Percentiles rank a stretch among this genome's conserved stretches.
Evolutionary conservation across 2,888 invertebrate genomes (phyloP).

Genomic region (Thymelicus acteon): DNA sequence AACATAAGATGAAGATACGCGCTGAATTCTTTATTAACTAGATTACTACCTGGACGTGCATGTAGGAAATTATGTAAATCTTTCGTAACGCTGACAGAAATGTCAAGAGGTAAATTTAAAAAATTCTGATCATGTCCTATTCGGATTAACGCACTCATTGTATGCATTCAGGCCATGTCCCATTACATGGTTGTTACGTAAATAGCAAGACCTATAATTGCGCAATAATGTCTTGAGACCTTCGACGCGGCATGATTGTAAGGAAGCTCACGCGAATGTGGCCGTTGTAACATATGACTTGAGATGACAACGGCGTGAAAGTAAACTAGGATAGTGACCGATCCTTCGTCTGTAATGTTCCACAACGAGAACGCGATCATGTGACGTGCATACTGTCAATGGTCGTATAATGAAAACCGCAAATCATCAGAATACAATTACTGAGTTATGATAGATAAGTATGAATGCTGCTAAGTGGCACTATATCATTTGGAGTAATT

Average conservation of each 20-base stretch:
- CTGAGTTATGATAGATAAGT: conserved; percentile 13
- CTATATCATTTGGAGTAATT: conserved; percentile 29
- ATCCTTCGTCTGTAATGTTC: conserved; percentile 1
- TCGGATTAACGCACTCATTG: conserved; percentile 28
- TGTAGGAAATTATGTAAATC: conserved; percentile 40
- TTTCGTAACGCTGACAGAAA: conserved; percentile 37
- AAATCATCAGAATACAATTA: conserved; percentile 21
- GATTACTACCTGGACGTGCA: neutral
- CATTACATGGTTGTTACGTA: conserved; percentile 46
- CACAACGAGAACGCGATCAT: conserved; percentile 2
- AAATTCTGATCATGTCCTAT: conserved; percentile 48
- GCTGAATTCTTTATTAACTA: neutral
- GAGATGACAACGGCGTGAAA: conserved; percentile 24
- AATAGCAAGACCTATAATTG: conserved; percentile 35
- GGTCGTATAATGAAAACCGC: conserved; percentile 18
- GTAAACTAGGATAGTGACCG: conserved; percentile 16
- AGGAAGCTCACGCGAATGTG: conserved; percentile 7
- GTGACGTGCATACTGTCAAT: neutral
- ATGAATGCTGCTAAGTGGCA: conserved; percentile 14
- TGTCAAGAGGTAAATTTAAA: conserved; percentile 43
- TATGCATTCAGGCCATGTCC: conserved; percentile 54
- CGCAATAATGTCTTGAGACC: conserved; percentile 27
- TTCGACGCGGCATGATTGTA: conserved; percentile 8
- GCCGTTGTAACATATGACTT: conserved; percentile 13
- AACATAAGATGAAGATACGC: neutral